Percentiles rank a stretch among this genome's conserved stretches.
Conservation (phyloP, 2,113 vertebrate species). For the Rhinolophus ferrumequinum region DNA sequence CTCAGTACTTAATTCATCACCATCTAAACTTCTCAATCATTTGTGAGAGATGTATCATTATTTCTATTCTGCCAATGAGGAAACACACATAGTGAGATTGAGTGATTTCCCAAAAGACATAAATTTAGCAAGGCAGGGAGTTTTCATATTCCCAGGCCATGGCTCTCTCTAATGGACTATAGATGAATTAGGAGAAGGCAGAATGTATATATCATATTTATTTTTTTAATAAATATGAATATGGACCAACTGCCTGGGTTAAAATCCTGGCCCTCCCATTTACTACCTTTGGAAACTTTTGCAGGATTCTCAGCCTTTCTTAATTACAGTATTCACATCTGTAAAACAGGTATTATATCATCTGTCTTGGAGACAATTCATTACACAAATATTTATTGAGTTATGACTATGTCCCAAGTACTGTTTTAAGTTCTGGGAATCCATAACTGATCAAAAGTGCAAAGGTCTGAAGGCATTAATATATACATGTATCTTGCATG, state of each 20-base stretch:
- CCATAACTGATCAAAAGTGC: neutral
- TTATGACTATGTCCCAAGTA: neutral
- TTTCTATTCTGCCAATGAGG: neutral
- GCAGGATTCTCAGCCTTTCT: neutral
- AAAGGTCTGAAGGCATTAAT: neutral
- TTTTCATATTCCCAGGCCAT: neutral
- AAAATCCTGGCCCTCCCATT: neutral
- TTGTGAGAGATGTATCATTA: neutral
- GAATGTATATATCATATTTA: neutral
- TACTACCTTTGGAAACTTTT: neutral
- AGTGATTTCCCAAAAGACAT: neutral
- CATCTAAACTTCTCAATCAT: neutral
- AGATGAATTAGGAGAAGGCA: neutral
- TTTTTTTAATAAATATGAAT: neutral
- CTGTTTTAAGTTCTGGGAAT: neutral
- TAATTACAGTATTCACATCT: neutral
- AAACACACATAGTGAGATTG: neutral
- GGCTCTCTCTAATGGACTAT: neutral
- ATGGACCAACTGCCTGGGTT: neutral
- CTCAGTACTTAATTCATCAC: neutral
- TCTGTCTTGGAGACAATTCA: neutral
- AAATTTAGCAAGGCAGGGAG: neutral
- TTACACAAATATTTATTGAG: neutral
- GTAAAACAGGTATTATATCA: neutral
- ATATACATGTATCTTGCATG: neutral